Evolutionary conservation across 2,113 vertebrate genomes (phyloP).

Genomic region (Sclerurus mexicanus): DNA sequence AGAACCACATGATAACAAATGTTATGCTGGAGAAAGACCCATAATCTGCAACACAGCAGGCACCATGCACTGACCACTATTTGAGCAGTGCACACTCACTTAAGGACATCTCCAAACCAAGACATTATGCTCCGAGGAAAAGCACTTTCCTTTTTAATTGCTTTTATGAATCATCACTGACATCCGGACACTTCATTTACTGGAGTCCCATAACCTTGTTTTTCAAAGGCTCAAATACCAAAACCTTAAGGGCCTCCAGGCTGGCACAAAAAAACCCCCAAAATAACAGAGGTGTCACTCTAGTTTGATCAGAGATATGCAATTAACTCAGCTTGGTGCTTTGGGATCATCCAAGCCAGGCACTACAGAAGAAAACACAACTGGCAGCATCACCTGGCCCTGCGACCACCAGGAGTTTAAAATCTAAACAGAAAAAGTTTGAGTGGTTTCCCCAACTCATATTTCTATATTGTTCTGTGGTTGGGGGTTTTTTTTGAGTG

Average conservation of each 20-base stretch:
- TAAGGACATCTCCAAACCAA: slow-evolving; percentile 2
- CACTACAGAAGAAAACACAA: not conserved
- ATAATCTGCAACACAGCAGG: not conserved
- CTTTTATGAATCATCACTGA: slow-evolving; percentile 50
- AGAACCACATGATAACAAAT: not conserved
- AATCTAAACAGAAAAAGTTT: not conserved
- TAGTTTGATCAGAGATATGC: not conserved
- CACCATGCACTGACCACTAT: not conserved
- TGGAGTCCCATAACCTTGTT: not conserved
- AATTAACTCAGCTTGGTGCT: not conserved
- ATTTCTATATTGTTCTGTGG: not conserved
- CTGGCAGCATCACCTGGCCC: slow-evolving; percentile 17
- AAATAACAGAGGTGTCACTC: not conserved
- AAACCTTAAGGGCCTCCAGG: not conserved
- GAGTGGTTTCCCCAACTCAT: not conserved
- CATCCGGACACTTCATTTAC: slow-evolving; percentile 23
- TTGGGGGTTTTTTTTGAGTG: not conserved
- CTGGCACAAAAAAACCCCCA: not conserved
- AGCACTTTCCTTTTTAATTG: slow-evolving; percentile 53
- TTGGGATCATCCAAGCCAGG: not conserved
- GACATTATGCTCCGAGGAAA: not conserved
- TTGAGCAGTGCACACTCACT: not conserved
- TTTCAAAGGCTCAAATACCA: not conserved
- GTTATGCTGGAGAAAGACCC: not conserved
- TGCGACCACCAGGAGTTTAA: not conserved